Evolutionary conservation across 2,888 invertebrate species (phyloP), one percentile per base, ranked within the genome.

Genomic region (Pardosa pseudoannulata): DNA sequence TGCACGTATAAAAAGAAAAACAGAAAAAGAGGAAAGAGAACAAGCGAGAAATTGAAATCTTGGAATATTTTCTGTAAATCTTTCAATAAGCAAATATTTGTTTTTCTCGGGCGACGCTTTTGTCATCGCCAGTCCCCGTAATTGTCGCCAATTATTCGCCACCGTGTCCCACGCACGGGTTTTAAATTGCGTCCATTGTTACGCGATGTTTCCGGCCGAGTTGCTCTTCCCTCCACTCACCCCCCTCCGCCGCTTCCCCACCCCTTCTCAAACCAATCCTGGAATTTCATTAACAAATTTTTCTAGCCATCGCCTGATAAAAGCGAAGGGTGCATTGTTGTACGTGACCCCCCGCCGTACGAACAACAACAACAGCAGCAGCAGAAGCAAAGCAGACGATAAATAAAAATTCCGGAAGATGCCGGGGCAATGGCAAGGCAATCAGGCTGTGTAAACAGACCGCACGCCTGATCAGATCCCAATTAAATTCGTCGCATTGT

Each of bases 401-500:
- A 46, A 46, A 23, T 23, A 56, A 56, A 56, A 56, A 56, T 56
- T 23, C 23, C 41, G 16, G 16, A 46, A 46, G 41, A 46, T 46
- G 56, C 16, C 71, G 32, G 41, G 67, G 62, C 62, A 62, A n/a
- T n/a, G n/a, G n/a, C n/a, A n/a, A n/a, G 32, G 78, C 83, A 85
- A 85, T 85, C 83, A 85, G 67, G 50, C 73, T 78, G 67, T 72
- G 78, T 85, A 85, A 85, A 85, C 78, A 85, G 72, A 78, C 72
- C 73, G 72, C 83, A 85, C 73, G 83, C 83, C 72, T 85, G 83
- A 85, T 85, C 83, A 85, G 78, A 85, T 78, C 78, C 83, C 83
- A 85, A 85, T 85, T 85, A 85, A 85, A 85, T 85, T 67, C 73
- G 78, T 78, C 65, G 83, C 78, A 78, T 85, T 85, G 83, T 85